Conservation (phyloP, 2,797 vertebrate species). For the Rhinella marina region DNA sequence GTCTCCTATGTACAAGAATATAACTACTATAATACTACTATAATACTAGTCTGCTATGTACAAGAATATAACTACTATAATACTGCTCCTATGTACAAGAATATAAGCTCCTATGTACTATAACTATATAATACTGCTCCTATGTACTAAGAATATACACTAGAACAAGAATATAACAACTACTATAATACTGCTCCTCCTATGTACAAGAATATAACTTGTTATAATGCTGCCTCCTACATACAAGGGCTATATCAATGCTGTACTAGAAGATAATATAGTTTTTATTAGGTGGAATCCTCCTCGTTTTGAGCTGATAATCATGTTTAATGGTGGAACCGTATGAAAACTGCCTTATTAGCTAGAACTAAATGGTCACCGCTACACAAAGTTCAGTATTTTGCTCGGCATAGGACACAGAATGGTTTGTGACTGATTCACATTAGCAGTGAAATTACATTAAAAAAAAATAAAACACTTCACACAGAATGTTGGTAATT, state of each 20-base stretch:
- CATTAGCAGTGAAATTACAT: conserved; percentile 68
- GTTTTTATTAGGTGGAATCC: background rate
- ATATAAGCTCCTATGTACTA: background rate
- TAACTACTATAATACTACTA: conserved; percentile 13
- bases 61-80: conserved; percentile 12
- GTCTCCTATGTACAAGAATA: background rate
- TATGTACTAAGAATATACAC: conserved; percentile 25
- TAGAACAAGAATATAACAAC: too few species aligned
- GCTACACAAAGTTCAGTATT: conserved; percentile 11
- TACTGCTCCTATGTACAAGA: background rate
- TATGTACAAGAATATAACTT: too few species aligned
- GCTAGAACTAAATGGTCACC: conserved; percentile 49
- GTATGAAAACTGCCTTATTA: conserved; percentile 33
- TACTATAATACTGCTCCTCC: background rate
- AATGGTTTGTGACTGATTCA: conserved; percentile 64
- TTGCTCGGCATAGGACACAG: conserved; percentile 65
- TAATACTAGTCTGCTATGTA: background rate
- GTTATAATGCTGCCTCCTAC: background rate
- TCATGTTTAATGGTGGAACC: conserved; percentile 31
- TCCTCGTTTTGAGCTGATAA: conserved; percentile 25
- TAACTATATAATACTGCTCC: background rate
- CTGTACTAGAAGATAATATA: background rate
- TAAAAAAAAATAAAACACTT: conserved; percentile 57
- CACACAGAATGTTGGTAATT: conserved; percentile 76
- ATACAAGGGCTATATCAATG: background rate